Conservation (phyloP, 35 echinoderm and acorn worm genomes). For the Lytechinus pictus region DNA sequence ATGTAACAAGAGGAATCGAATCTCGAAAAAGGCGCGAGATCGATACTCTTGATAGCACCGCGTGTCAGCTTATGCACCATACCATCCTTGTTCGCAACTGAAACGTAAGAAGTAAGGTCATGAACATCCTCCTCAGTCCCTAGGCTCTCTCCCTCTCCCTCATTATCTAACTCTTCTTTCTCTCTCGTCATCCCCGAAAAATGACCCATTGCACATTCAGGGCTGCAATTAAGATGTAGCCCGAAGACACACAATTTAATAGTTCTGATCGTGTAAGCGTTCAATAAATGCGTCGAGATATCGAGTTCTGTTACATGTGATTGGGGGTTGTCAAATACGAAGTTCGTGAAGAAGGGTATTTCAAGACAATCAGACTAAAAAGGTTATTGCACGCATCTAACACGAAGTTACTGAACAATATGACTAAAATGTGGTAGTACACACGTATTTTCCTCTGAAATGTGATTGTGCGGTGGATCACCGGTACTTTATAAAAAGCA, state of each 20-base stretch:
- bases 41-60: background rate
- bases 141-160: background rate
- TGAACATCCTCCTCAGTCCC: background rate
- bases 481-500: background rate
- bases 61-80: background rate
- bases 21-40: background rate
- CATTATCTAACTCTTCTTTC: background rate
- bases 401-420: background rate
- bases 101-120: background rate
- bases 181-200: background rate
- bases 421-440: no score
- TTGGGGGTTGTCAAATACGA: background rate
- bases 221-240: background rate
- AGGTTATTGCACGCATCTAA: background rate
- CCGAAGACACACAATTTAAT: background rate
- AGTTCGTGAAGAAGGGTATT: background rate
- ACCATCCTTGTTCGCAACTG: background rate
- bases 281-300: background rate
- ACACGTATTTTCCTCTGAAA: background rate
- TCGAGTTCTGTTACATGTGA: background rate
- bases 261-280: background rate
- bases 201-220: background rate
- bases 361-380: background rate
- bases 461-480: background rate
- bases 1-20: constrained; percentile 18